phyloP scores from a whole-genome alignment of 2,888 invertebrate species.

The Tenthredo distinguenda region DNA sequence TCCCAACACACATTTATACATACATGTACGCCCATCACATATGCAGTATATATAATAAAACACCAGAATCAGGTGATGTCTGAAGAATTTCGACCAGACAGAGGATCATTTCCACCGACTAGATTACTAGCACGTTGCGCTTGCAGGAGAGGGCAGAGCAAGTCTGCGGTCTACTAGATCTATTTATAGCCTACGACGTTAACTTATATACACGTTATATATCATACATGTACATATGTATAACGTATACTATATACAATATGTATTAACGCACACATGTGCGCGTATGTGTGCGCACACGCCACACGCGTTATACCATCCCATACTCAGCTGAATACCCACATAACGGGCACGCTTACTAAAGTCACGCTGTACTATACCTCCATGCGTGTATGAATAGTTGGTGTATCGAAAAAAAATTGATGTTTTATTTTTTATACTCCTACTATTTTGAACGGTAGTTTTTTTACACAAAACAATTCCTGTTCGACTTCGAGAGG shows the following conservation, averaged over 20 bases:
- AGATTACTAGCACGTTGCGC: conserved; percentile 51
- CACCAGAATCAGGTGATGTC: conserved; percentile 31
- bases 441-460: too few relatives aligned
- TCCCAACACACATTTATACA: neutral
- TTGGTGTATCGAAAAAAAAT: neutral
- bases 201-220: conserved; percentile 49
- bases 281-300: neutral
- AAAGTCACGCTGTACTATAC: neutral
- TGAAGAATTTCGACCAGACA: conserved; percentile 43
- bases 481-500: too few relatives aligned
- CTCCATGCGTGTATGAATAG: neutral
- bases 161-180: conserved; percentile 66
- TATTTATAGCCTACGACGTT: conserved; percentile 66
- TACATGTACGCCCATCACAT: neutral
- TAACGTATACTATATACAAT: neutral
- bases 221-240: neutral
- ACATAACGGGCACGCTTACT: neutral
- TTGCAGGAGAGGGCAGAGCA: conserved; percentile 40
- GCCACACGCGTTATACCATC: neutral
- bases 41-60: neutral
- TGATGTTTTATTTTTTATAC: too few relatives aligned
- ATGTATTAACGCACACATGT: neutral
- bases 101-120: conserved; percentile 51
- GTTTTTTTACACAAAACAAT: too few relatives aligned
- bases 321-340: neutral